These are phyloP conservation scores for Oreochromis spilurus DNA, from an alignment of 2,113 vertebrate species.

Conservation along the genomic window DNA sequence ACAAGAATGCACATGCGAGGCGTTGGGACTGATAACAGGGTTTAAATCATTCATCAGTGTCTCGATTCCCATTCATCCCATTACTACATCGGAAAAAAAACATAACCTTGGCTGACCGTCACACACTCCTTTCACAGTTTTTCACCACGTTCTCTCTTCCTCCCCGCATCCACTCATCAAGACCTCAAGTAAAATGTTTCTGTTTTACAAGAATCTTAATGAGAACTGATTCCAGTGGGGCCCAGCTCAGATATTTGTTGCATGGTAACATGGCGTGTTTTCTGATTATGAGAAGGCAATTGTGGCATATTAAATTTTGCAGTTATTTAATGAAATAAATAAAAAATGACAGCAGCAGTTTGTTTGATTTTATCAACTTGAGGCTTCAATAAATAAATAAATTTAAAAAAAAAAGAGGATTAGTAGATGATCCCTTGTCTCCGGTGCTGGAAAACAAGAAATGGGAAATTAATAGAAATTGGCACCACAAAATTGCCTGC, in stretches of 20 bases:
- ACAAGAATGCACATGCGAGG: not conserved
- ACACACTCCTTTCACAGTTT: not conserved
- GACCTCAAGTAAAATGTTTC: not conserved
- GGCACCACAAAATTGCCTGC: not conserved
- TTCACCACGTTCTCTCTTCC: not conserved
- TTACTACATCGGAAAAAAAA: not conserved
- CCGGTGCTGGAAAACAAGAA: not conserved
- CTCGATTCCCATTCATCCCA: not conserved
- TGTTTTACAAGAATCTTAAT: not conserved
- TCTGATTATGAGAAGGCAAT: not conserved
- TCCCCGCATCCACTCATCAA: not conserved
- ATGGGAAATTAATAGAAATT: not conserved
- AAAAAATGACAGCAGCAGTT: not conserved
- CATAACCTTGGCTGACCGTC: not conserved
- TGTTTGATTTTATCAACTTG: not conserved
- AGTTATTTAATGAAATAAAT: not conserved
- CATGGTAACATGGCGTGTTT: not conserved
- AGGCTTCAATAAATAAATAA: not conserved
- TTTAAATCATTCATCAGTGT: constrained; percentile 21
- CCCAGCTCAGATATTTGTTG: constrained; percentile 1
- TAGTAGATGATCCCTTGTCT: not conserved
- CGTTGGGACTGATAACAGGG: not conserved
- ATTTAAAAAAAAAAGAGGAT: not conserved
- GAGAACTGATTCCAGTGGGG: not conserved
- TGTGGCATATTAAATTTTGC: constrained; percentile 25